phyloP scores from a whole-genome alignment of 2,888 invertebrate species.

The Blomia tropicalis region DNA sequence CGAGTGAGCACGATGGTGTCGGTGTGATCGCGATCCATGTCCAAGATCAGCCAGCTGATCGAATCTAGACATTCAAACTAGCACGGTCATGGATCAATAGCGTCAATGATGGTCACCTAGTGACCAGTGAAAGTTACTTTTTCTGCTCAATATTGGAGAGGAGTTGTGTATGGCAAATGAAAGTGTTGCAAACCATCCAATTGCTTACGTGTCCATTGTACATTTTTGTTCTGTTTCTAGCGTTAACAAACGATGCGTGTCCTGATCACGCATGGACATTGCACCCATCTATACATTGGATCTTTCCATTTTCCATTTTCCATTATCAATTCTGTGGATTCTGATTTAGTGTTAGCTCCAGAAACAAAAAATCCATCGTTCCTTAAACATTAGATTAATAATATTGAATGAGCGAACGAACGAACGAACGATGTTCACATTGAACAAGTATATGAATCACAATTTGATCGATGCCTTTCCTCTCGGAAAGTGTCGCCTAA shows the following conservation, averaged over 20 bases:
- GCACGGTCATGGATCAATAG: slow-evolving; percentile 5
- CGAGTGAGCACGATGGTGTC: slow-evolving; percentile 12
- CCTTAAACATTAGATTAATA: no score
- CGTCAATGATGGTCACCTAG: slow-evolving; percentile 1
- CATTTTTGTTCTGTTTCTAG: not conserved
- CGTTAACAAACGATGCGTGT: slow-evolving; percentile 8
- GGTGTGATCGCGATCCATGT: slow-evolving; percentile 11
- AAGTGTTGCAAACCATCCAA: no score
- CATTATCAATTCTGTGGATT: not conserved
- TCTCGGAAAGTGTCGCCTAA: not conserved
- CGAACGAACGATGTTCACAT: no score
- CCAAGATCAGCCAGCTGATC: slow-evolving; percentile 10
- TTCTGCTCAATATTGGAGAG: not conserved
- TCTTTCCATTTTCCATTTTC: not conserved
- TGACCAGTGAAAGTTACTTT: not conserved
- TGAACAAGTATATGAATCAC: no score
- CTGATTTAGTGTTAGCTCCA: no score
- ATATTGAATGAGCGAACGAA: no score
- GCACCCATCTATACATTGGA: no score
- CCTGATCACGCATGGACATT: slow-evolving; percentile 12
- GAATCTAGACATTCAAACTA: not conserved
- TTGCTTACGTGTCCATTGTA: not conserved
- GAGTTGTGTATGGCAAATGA: not conserved
- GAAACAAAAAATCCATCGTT: no score
- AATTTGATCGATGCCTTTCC: not conserved